Conservation (phyloP, 1,140 invertebrate genomes). For the Mizuhopecten yessoensis region DNA sequence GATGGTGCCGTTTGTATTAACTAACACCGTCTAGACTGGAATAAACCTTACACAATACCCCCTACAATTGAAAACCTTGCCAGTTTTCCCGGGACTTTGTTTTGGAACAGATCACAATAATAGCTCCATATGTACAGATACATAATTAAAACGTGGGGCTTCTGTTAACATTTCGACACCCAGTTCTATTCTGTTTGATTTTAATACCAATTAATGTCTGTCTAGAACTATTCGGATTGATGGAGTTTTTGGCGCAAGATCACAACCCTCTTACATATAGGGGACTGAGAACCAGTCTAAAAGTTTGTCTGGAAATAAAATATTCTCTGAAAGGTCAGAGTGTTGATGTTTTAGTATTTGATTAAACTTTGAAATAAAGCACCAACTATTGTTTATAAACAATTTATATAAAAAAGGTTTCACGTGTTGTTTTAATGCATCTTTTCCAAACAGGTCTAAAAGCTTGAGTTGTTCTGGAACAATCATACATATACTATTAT, state of each 20-base stretch:
- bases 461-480: no score
- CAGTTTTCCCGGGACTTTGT: not conserved
- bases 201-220: not conserved
- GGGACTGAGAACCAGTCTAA: no score
- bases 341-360: no score
- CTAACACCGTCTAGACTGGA: constrained; percentile 13
- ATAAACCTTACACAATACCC: constrained; percentile 2
- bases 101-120: not conserved
- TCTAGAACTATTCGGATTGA: not conserved
- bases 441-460: no score
- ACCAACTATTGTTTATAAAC: no score
- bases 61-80: not conserved
- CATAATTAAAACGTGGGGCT: not conserved
- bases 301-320: no score
- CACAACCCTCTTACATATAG: not conserved
- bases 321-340: no score
- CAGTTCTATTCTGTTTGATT: not conserved
- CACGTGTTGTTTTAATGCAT: no score
- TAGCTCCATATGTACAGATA: not conserved
- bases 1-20: constrained; percentile 14
- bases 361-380: no score
- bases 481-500: no score
- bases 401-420: no score
- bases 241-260: not conserved
- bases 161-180: not conserved